Base-by-base conservation (phyloP, 1,140 invertebrate species). In the Trichonephila clavata region DNA sequence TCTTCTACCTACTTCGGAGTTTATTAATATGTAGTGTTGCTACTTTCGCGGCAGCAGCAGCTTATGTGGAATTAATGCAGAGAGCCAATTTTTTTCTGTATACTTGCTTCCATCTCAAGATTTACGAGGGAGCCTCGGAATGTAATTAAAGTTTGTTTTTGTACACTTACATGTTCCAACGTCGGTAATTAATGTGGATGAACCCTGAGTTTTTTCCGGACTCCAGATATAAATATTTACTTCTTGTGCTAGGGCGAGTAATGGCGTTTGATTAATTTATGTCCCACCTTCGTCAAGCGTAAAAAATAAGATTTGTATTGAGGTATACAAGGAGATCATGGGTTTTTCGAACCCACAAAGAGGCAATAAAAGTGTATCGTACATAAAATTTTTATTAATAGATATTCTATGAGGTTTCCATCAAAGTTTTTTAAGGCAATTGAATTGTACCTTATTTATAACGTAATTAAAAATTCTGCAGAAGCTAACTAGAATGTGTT, bases 61-160 rank as follows among this genome's bases (percentile, higher is more conserved):
- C 65, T 68, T 68, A 68, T 68, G 65, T 13, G 65, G 71, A 77
- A 77, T 77, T 39, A 77, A 77, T 77, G 16, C 16, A 32, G 71
- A 10, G 24, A 18, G 32, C 32, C 32, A 39, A 3, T 32, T 39
- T 77, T 77, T 77, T 77, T 77, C 27, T 20, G 0, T 2, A 1
- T 63, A 50, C 50, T 50, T 50, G 65, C 65, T 77, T 39, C 71
- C 27, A 77, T 77, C 71, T 77, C 71, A 77, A 77, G 71, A 77
- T 77, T 77, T 77, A 77, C 71, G 71, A 77, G 71, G 21, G 21
- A n/a, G n/a, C 21, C n/a, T 24, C 65, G n/a, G 71, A 77, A 77
- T 39, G 71, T 77, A 77, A 77, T 77, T 77, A 77, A 77, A 77
- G 27, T 77, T 77, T 77, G 71, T 77, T 77, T 77, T 77, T 77